Evolutionary conservation across 2,797 vertebrate species (phyloP).

Genomic region (Geotrypetes seraphini): DNA sequence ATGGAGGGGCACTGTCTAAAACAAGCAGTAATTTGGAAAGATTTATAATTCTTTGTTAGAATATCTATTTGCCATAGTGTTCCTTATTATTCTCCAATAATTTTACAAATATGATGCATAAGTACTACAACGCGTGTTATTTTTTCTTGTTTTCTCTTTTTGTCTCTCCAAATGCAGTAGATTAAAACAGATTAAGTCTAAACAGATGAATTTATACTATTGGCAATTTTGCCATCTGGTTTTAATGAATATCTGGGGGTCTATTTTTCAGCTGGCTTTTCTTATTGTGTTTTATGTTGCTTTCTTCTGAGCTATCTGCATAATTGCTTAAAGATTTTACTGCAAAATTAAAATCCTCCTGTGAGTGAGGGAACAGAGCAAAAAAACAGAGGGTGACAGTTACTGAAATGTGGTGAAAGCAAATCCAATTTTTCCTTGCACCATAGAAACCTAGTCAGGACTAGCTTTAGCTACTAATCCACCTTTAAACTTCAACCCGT

Average conservation of each 20-base stretch:
- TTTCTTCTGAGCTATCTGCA: conserved; percentile 80
- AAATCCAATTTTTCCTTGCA: conserved; percentile 80
- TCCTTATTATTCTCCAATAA: conserved; percentile 20
- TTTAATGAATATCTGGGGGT: conserved; percentile 81
- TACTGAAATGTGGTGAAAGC: conserved; percentile 76
- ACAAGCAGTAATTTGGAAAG: conserved; percentile 27
- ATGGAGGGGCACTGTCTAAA: conserved; percentile 44
- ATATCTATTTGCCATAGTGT: conserved; percentile 29
- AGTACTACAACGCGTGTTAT: conserved; percentile 10
- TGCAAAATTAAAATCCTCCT: conserved; percentile 87
- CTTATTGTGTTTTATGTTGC: conserved; percentile 84
- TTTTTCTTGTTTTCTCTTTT: conserved; percentile 22
- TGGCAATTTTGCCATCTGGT: conserved; percentile 83
- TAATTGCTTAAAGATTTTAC: conserved; percentile 95
- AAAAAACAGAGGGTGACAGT: conserved; percentile 60
- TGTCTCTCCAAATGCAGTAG: conserved; percentile 30
- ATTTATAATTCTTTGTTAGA: conserved; percentile 30
- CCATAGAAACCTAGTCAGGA: conserved; percentile 86
- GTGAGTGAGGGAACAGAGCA: conserved; percentile 63
- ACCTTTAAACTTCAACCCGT: conserved; percentile 99
- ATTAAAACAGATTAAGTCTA: conserved; percentile 50
- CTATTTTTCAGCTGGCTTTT: conserved; percentile 81
- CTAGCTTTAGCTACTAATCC: conserved; percentile 95
- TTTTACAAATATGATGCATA: conserved; percentile 34
- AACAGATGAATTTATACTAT: conserved; percentile 58